Base-by-base conservation (phyloP, 2,797 vertebrate genomes). In the Alosa sapidissima region DNA sequence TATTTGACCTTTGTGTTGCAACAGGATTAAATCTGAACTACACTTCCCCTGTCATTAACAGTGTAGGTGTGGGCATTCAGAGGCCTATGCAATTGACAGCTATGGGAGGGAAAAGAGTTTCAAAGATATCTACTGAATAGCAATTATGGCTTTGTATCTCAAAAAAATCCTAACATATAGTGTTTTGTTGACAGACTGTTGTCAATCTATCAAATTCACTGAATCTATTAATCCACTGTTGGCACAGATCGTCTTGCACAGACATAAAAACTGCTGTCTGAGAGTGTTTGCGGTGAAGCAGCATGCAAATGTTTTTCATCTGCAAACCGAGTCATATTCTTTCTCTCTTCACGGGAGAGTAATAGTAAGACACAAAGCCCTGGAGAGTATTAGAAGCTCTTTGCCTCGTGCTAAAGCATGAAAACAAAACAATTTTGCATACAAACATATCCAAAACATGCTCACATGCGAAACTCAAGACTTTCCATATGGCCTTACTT, bases 261-360 rank as follows among this genome's bases (percentile, higher is more conserved):
- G 4, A 72, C 28, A 16, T 33, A 36, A 72, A 72, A 72, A 11
- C 11, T 0, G 13, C 68, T 19, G 68, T 19, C 55, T 28, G 24
- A 33, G 16, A 19, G 68, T 65, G 62, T 65, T 65, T 65, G 72
- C 47, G 72, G 16, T 78, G 14, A 78, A 45, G 36, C 6, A 47
- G 72, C 36, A 78, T 78, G 72, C 72, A 78, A 78, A 45, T 47
- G 41, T 45, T 78, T 78, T 78, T 41, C 36, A 47, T 78, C 14
- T 47, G 47, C 36, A n/a, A 47, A 78, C 36, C 8, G 68, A 6
- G 11, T 0, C 33, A 41, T 75, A 33, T 2, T 33, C 36, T 45
- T 2, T 45, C 45, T 47, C 16, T 45, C 36, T 21, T 45, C 14
- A 41, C 68, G 16, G 21, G 41, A 5, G 36, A 78, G 72, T 5